These are phyloP conservation scores for Phorcus lineatus DNA, from an alignment of 2,888 invertebrate genomes.

Conservation along the genomic window DNA sequence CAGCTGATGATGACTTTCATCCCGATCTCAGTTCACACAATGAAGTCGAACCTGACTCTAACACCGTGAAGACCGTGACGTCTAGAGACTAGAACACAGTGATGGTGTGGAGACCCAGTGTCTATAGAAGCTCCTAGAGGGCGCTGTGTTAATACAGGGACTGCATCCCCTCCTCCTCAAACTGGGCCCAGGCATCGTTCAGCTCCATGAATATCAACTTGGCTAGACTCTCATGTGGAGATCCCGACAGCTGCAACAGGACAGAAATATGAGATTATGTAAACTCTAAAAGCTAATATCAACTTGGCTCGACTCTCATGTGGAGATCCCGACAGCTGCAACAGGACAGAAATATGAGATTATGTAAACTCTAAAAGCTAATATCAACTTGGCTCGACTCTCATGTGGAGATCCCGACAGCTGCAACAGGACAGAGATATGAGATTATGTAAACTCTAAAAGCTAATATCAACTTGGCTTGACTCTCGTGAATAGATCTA, in stretches of 20 bases:
- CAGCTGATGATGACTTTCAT: too few species aligned
- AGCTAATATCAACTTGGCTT: conserved; percentile 98
- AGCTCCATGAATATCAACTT: conserved; percentile 98
- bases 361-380: neutral
- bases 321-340: neutral
- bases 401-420: neutral
- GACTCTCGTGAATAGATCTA: conserved; percentile 92
- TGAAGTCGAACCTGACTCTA: too few species aligned
- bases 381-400: neutral
- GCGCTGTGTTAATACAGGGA: conserved; percentile 55
- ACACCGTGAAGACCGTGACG: too few species aligned
- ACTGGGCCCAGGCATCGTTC: conserved; percentile 98
- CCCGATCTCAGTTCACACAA: too few species aligned
- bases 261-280: neutral
- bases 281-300: neutral
- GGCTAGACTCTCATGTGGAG: conserved; percentile 93
- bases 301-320: neutral
- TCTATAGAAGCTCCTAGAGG: neutral
- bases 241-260: conserved; percentile 89
- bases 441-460: too few species aligned
- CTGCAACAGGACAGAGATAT: too few species aligned
- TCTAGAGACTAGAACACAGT: too few species aligned
- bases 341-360: neutral
- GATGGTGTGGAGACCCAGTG: too few species aligned
- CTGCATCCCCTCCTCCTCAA: conserved; percentile 80